Evolutionary conservation across 2,797 vertebrate species (phyloP), one percentile per base, ranked within the genome.

Genomic region (Sylvia borin): DNA sequence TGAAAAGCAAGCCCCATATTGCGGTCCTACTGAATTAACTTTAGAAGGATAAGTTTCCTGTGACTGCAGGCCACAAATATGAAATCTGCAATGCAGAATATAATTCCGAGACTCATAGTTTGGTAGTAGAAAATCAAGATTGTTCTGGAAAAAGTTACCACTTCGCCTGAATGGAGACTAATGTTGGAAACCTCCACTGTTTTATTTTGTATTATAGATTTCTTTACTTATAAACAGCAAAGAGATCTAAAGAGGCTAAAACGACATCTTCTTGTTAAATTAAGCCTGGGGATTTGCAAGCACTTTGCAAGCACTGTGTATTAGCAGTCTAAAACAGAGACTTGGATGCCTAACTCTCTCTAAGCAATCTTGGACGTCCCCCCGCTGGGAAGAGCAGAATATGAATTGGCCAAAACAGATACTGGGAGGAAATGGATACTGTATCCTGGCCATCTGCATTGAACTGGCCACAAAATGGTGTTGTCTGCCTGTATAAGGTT

Each of bases 21-120:
- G 62, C 0, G 8, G 51, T 96, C 58, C 51, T 75, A 38, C 58
- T 34, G 13, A 85, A 54, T 73, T 81, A 62, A 55, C 51, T 88
- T 85, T 85, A 88, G 75, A 87, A 95, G 43, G 51, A 42, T 62
- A 67, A 32, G 64, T 89, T 90, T 93, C 65, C 65, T 92, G 14
- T 81, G 92, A 88, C 72, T 93, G 19, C 47, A 81, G 42, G n/a
- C 72, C 89, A 94, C 68, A 88, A 92, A 42, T 72, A 68, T 55
- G 70, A 94, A 83, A 88, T 70, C 27, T 84, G 55, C 51, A 60
- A 43, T 34, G 43, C 45, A 83, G 53, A 93, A 92, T 77, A 27
- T 58, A 89, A 77, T 79, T 77, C 72, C 83, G 65, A 94, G 89
- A 58, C 11, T 8, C 38, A 16, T 25, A 67, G 22, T 71, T 77